A percentile compares a stretch with the other conserved stretches of the same genome.
phyloP scores from a whole-genome alignment of 2,888 invertebrate genomes.

The Andrena trimmerana region DNA sequence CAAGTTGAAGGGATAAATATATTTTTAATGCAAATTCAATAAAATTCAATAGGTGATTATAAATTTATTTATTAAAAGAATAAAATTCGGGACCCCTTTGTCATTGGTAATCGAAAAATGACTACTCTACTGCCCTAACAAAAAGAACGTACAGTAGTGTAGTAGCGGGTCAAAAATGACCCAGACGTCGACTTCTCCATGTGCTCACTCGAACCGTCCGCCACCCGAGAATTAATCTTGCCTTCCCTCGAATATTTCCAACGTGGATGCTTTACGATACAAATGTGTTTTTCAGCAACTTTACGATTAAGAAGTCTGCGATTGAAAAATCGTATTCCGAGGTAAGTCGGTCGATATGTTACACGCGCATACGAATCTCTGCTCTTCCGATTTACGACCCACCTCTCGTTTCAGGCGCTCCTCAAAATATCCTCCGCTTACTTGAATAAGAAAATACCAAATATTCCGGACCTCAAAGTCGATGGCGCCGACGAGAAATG shows the following conservation, averaged over 20 bases:
- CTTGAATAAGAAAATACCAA: slow-evolving; percentile 96
- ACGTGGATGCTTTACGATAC: neutral
- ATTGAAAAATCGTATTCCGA: slow-evolving; percentile 98
- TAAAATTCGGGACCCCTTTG: no score
- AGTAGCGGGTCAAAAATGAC: no score
- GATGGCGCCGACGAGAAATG: slow-evolving; percentile 96
- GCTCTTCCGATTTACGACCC: neutral
- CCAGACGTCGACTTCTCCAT: no score
- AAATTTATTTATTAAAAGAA: no score
- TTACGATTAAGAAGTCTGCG: slow-evolving; percentile 95
- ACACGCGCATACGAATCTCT: neutral
- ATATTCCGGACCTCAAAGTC: slow-evolving; percentile 95
- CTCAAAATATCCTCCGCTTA: slow-evolving; percentile 96
- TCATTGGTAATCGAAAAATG: no score
- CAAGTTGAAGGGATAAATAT: no score
- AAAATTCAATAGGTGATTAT: no score
- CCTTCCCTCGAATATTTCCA: neutral
- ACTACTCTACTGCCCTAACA: no score
- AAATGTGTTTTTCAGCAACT: slow-evolving; percentile 87
- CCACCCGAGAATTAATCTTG: neutral
- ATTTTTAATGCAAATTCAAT: no score
- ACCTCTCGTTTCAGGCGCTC: slow-evolving; percentile 88
- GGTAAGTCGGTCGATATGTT: slow-evolving; percentile 86
- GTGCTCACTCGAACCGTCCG: no score
- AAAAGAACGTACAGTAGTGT: no score